Conservation (phyloP, 2,113 vertebrate genomes). For the Himantopus leucocephalus region DNA sequence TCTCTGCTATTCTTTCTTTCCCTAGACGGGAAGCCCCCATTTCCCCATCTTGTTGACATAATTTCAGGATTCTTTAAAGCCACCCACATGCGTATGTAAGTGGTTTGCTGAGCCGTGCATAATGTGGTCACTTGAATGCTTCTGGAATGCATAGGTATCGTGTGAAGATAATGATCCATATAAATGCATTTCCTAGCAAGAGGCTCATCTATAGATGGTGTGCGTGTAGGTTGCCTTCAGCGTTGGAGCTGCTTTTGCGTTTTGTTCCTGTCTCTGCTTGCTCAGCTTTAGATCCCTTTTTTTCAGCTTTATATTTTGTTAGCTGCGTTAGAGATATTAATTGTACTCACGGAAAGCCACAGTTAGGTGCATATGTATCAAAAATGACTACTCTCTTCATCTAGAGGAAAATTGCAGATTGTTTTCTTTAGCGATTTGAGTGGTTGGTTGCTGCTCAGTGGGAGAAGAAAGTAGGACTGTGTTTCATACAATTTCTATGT, state of each 20-base stretch:
- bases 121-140: conserved; percentile 11
- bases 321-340: conserved; percentile 22
- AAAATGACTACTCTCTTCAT: conserved; percentile 6
- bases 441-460: neutral
- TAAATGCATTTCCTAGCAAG: conserved; percentile 23
- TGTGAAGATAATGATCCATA: conserved; percentile 50
- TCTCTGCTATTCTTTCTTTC: neutral
- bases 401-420: conserved; percentile 24
- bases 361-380: neutral
- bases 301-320: conserved; percentile 9
- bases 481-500: neutral
- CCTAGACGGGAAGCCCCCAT: neutral
- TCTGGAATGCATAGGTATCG: conserved; percentile 6
- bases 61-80: conserved; percentile 30
- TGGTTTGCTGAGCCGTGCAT: neutral
- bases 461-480: conserved; percentile 4
- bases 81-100: neutral
- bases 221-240: neutral
- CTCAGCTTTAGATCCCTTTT: neutral
- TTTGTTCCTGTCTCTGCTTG: neutral
- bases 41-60: conserved; percentile 6
- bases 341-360: conserved; percentile 37
- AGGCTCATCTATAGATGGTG: neutral
- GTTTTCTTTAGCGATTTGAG: neutral
- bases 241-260: neutral